Percentiles rank a stretch among this genome's conserved stretches.
These are phyloP conservation scores for Paguma larvata DNA, from an alignment of 2,797 vertebrate species.

Conservation along the genomic window DNA sequence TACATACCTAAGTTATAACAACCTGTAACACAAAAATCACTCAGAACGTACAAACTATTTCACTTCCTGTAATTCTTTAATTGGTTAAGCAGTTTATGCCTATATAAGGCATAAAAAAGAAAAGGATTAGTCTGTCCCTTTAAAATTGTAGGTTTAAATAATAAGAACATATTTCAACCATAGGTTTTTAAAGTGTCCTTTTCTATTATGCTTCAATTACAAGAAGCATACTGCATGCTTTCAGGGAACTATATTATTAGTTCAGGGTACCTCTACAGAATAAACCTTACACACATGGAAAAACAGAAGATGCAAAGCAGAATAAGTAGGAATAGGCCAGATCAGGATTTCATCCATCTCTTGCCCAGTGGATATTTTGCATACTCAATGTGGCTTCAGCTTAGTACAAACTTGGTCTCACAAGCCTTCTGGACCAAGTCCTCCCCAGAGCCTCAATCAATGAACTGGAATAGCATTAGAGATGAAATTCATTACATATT, in stretches of 20 bases:
- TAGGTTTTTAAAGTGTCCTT: neutral
- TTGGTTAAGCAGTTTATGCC: neutral
- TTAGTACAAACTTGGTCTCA: slow-evolving; percentile 3
- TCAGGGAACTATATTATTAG: neutral
- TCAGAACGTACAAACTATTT: slow-evolving; percentile 26
- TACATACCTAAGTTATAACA: neutral
- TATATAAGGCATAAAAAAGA: neutral
- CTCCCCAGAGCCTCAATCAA: neutral
- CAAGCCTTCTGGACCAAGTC: neutral
- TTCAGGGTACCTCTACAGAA: neutral
- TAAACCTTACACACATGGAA: slow-evolving; percentile 24
- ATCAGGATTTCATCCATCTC: slow-evolving; percentile 20
- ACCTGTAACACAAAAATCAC: neutral
- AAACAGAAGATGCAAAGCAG: neutral
- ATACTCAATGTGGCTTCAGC: neutral
- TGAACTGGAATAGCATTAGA: neutral
- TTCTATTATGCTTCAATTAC: slow-evolving; percentile 8
- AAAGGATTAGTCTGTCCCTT: neutral
- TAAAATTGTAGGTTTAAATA: neutral
- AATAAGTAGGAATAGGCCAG: neutral
- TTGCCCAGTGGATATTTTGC: neutral
- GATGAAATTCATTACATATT: neutral
- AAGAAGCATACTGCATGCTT: slow-evolving; percentile 9
- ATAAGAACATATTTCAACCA: neutral
- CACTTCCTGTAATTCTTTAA: neutral